Conservation (phyloP, 2,113 vertebrate species). For the Otis tarda region DNA sequence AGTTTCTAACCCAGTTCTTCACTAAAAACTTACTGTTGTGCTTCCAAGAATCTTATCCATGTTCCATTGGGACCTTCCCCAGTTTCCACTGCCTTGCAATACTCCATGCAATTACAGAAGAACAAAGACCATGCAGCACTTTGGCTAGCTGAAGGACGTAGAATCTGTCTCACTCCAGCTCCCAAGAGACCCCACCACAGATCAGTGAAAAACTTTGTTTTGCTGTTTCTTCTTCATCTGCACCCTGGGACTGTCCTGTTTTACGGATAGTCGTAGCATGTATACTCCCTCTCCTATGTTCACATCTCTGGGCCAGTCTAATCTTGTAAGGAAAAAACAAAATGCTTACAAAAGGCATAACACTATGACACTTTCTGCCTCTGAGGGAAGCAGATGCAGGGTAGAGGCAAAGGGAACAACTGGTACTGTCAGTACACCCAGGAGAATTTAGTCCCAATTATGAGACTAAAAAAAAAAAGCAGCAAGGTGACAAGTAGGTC, state of each 20-base stretch:
- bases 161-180: neutral
- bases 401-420: neutral
- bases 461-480: neutral
- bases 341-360: neutral
- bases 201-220: neutral
- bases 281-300: neutral
- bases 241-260: neutral
- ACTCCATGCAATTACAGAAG: neutral
- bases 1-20: neutral
- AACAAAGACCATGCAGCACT: neutral
- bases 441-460: neutral
- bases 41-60: neutral
- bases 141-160: neutral
- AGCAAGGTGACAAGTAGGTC: neutral
- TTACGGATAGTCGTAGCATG: neutral
- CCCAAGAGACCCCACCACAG: neutral
- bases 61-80: neutral
- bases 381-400: neutral
- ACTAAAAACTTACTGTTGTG: neutral
- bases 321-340: neutral
- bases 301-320: neutral
- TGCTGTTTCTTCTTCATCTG: neutral
- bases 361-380: neutral
- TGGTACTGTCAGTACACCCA: neutral
- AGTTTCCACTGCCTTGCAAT: neutral